A percentile compares a stretch with the other conserved stretches of the same genome.
Evolutionary conservation across 2,888 invertebrate genomes (phyloP).

Genomic region (Spodoptera exigua): DNA sequence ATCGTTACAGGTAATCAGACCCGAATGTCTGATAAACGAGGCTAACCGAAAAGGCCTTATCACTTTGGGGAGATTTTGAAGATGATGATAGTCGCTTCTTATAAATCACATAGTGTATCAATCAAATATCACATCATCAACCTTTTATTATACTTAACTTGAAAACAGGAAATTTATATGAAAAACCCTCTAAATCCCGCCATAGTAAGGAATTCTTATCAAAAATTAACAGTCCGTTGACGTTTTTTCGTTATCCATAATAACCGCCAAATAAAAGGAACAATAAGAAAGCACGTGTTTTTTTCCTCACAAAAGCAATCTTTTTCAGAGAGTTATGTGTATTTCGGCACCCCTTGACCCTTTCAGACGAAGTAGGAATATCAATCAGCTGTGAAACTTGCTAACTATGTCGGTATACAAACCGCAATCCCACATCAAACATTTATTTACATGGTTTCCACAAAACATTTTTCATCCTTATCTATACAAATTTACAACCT

Average conservation of each 20-base stretch:
- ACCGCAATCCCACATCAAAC: slow-evolving; percentile 17
- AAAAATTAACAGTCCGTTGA: slow-evolving; percentile 3
- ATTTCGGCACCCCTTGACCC: slow-evolving; percentile 51
- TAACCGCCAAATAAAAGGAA: slow-evolving; percentile 36
- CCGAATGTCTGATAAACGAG: too few relatives aligned
- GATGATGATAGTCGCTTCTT: too few relatives aligned
- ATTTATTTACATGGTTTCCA: slow-evolving; percentile 20
- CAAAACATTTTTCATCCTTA: background rate
- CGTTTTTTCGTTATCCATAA: slow-evolving; percentile 14
- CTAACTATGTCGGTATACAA: slow-evolving; percentile 30
- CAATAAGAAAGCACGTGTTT: slow-evolving; percentile 46
- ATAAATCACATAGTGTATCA: too few relatives aligned
- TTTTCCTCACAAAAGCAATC: slow-evolving; percentile 32
- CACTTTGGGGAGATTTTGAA: too few relatives aligned
- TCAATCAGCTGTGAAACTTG: slow-evolving; percentile 44
- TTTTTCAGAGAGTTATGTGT: slow-evolving; percentile 50
- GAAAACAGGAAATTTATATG: background rate
- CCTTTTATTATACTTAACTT: too few relatives aligned
- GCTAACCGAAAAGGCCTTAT: too few relatives aligned
- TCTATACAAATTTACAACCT: background rate
- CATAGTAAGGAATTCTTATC: background rate
- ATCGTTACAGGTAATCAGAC: too few relatives aligned
- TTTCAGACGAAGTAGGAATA: slow-evolving; percentile 40
- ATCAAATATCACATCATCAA: too few relatives aligned
- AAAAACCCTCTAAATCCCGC: background rate